Evolutionary conservation across 1,140 invertebrate genomes (phyloP).

Genomic region (Thereuonema tuberculata): DNA sequence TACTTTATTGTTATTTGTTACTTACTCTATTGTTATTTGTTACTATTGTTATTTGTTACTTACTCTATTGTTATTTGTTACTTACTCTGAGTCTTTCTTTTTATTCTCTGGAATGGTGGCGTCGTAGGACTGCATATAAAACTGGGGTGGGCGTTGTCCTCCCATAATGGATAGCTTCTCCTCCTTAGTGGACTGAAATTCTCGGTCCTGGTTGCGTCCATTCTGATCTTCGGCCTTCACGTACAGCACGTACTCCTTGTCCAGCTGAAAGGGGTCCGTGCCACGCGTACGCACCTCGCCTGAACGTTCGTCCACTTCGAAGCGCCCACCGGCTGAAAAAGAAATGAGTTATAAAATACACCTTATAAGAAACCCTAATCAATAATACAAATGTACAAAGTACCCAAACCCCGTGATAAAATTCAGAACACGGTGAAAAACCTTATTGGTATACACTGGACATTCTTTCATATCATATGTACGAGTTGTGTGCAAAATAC

Average conservation of each 20-base stretch:
- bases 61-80: too few relatives aligned
- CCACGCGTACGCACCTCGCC: conserved; percentile 84
- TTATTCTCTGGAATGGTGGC: conserved; percentile 91
- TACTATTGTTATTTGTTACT: too few relatives aligned
- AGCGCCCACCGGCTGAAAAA: conserved; percentile 48
- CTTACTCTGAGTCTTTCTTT: conserved; percentile 90
- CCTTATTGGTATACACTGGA: too few relatives aligned
- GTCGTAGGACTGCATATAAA: conserved; percentile 83
- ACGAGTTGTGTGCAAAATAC: too few relatives aligned
- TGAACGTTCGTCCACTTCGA: conserved; percentile 81
- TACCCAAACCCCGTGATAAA: too few relatives aligned
- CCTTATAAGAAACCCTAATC: conserved; percentile 4
- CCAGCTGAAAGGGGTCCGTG: conserved; percentile 78
- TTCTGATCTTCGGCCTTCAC: conserved; percentile 93
- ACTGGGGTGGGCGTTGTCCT: conserved; percentile 82
- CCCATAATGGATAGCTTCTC: conserved; percentile 83
- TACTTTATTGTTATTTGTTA: too few relatives aligned
- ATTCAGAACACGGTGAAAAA: too few relatives aligned
- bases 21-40: too few relatives aligned
- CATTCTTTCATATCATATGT: too few relatives aligned
- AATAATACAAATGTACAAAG: conserved; percentile 9
- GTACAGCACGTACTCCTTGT: conserved; percentile 91
- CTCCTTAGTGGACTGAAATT: conserved; percentile 79
- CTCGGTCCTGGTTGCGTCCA: conserved; percentile 69
- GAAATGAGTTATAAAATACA: too few relatives aligned